A percentile compares a stretch with the other conserved stretches of the same genome.
Conservation (phyloP, 2,113 vertebrate genomes). For the Perccottus glenii region DNA sequence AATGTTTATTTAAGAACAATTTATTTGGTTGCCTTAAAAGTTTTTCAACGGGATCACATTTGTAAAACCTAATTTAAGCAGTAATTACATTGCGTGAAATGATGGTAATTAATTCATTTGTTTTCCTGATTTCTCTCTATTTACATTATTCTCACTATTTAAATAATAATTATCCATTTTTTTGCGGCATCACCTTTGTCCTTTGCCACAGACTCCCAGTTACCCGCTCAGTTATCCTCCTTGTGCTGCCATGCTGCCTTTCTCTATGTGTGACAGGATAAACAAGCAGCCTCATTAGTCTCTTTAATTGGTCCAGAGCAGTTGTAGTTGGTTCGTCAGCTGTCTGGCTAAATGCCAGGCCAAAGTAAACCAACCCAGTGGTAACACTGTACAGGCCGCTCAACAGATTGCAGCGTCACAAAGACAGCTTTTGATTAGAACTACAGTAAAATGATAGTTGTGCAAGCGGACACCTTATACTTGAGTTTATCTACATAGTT, state of each 20-base stretch:
- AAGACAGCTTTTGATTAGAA: conserved; percentile 23
- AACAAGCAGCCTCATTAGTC: conserved; percentile 70
- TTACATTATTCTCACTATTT: too few relatives aligned
- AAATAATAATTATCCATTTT: background rate
- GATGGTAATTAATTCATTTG: background rate
- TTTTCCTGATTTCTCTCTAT: background rate
- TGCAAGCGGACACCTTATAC: too few relatives aligned
- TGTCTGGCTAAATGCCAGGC: conserved; percentile 59
- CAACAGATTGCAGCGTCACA: conserved; percentile 40
- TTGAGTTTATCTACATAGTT: background rate
- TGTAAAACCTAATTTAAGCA: too few relatives aligned
- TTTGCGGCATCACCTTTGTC: background rate
- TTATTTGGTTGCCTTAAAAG: too few relatives aligned
- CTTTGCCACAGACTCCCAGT: background rate
- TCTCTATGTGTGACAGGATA: conserved; percentile 58
- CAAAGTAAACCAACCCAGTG: conserved; percentile 66
- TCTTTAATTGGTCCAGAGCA: conserved; percentile 75
- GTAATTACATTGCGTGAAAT: too few relatives aligned
- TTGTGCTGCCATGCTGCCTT: conserved; percentile 10
- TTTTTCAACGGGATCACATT: too few relatives aligned
- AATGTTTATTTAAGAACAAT: too few relatives aligned
- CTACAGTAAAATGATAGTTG: background rate
- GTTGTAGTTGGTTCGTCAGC: conserved; percentile 38
- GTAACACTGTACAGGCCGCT: conserved; percentile 68
- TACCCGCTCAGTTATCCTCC: background rate